phyloP scores from a whole-genome alignment of 2,113 vertebrate genomes.

The Campylomormyrus numenius region DNA sequence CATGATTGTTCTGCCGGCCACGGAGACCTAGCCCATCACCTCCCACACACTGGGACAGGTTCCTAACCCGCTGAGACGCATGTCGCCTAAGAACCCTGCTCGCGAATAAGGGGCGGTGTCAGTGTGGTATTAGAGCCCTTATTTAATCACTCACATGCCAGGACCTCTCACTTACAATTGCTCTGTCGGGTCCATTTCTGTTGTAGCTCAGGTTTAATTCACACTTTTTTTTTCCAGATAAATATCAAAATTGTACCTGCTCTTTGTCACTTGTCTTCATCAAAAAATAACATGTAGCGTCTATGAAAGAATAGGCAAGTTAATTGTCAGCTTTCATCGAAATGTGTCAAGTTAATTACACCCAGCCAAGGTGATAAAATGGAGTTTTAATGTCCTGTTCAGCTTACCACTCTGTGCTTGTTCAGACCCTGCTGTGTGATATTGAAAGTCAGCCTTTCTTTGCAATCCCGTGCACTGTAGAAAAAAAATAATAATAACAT shows the following conservation, averaged over 20 bases:
- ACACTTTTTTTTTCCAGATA: neutral
- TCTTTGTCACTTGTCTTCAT: neutral
- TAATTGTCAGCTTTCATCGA: conserved; percentile 19
- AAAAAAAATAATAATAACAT: neutral
- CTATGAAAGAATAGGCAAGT: neutral
- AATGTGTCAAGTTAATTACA: neutral
- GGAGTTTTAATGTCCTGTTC: neutral
- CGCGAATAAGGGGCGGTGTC: neutral
- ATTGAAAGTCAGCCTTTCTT: neutral
- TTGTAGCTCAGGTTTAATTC: neutral
- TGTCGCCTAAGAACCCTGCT: neutral
- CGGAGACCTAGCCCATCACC: neutral
- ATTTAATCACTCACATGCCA: neutral
- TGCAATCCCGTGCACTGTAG: neutral
- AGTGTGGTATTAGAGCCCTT: neutral
- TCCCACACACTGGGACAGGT: neutral
- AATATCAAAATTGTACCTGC: neutral
- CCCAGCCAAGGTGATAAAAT: neutral
- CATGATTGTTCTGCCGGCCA: neutral
- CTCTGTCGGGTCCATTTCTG: neutral
- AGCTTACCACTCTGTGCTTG: neutral
- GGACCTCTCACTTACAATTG: neutral
- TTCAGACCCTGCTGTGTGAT: neutral
- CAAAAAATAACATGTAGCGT: neutral
- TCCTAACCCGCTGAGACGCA: neutral